Conservation (phyloP, 2,888 invertebrate species). For the Apantesis nais region DNA sequence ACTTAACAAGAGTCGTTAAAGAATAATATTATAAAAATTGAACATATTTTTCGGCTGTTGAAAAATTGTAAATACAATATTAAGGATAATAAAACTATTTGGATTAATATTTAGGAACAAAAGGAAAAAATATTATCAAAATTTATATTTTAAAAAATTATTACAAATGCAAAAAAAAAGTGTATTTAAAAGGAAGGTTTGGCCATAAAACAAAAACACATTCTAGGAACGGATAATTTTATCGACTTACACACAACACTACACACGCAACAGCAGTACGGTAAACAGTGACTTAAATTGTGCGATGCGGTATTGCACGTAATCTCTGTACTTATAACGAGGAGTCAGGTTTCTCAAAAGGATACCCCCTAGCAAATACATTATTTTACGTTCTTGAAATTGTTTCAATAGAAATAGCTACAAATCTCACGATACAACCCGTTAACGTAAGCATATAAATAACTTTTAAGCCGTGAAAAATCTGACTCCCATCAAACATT, state of each 20-base stretch:
- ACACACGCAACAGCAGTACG: constrained; percentile 79
- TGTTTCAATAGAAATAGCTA: neutral
- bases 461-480: constrained; percentile 60
- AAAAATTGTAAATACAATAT: constrained; percentile 86
- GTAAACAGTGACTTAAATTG: constrained; percentile 78
- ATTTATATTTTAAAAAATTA: constrained; percentile 87
- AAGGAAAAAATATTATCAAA: constrained; percentile 84
- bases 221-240: constrained; percentile 76
- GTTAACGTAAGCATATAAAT: constrained; percentile 31
- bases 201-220: constrained; percentile 80
- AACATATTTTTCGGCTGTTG: constrained; percentile 87
- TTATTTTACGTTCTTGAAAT: neutral
- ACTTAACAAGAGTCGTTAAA: constrained; percentile 87
- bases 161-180: constrained; percentile 83
- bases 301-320: constrained; percentile 79
- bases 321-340: constrained; percentile 66
- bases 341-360: constrained; percentile 73
- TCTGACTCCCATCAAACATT: constrained; percentile 80
- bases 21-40: constrained; percentile 84
- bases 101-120: constrained; percentile 86
- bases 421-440: constrained; percentile 24
- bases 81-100: constrained; percentile 86
- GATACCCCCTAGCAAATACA: constrained; percentile 16
- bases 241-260: constrained; percentile 80
- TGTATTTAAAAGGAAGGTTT: constrained; percentile 82